Conservation (phyloP, 2,888 invertebrate species). For the Hetaerina titia region DNA sequence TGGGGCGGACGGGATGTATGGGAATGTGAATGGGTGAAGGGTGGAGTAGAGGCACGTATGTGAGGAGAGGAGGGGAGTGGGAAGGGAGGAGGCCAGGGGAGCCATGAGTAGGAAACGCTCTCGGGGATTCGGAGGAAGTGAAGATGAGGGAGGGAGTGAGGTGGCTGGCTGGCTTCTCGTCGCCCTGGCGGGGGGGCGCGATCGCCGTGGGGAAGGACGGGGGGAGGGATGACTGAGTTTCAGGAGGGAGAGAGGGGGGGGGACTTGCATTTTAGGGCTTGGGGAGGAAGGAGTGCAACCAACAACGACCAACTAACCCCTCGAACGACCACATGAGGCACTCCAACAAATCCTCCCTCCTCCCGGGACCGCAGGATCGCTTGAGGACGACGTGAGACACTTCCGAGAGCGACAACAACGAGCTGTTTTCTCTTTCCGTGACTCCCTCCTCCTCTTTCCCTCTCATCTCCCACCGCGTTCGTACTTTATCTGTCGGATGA, state of each 20-base stretch:
- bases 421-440: conserved; percentile 5
- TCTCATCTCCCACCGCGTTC: not conserved
- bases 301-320: not conserved
- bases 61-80: not conserved
- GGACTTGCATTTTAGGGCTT: not conserved
- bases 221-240: not conserved
- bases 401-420: conserved; percentile 20
- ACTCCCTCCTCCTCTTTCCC: not conserved
- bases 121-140: conserved; percentile 30
- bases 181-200: not conserved
- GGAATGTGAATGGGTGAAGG: not conserved
- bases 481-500: conserved; percentile 3
- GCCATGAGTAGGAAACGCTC: not conserved
- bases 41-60: not conserved
- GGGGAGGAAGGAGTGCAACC: not conserved
- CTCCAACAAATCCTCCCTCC: not conserved
- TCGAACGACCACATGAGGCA: not conserved
- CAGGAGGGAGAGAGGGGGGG: not conserved
- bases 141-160: not conserved
- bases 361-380: not conserved
- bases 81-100: not conserved
- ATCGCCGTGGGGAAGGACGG: not conserved
- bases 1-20: not conserved
- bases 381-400: not conserved
- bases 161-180: not conserved